Conservation (phyloP, 2,888 invertebrate genomes). For the Dyspetes luteomarginatus region DNA sequence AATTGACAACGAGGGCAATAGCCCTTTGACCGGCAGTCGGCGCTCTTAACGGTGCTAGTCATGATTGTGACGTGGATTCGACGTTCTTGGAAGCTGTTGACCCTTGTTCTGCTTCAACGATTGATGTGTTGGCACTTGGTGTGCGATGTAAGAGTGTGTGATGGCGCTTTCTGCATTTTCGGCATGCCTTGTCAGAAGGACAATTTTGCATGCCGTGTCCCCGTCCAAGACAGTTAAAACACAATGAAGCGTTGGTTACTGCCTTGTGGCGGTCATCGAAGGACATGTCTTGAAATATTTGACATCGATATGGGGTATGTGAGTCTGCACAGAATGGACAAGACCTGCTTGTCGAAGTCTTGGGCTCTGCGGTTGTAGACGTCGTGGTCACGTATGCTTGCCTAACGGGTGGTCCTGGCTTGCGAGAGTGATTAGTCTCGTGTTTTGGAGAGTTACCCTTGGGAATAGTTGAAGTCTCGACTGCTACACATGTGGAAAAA, state of each 20-base stretch:
- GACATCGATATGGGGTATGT: not conserved
- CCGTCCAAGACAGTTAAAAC: conserved; percentile 20
- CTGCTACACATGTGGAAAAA: not conserved
- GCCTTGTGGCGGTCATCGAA: not conserved
- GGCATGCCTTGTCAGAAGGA: not conserved
- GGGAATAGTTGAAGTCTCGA: not conserved
- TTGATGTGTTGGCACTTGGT: not conserved
- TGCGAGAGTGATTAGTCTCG: not conserved
- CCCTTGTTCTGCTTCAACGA: not conserved
- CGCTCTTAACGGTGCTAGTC: not conserved
- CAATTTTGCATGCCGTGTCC: conserved; percentile 6
- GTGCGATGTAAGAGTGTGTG: conserved; percentile 12
- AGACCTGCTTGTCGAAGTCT: not conserved
- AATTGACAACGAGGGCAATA: conserved; percentile 1
- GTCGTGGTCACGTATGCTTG: not conserved
- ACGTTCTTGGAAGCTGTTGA: not conserved
- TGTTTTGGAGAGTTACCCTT: not conserved
- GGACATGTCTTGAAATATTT: not conserved
- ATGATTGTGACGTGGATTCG: not conserved
- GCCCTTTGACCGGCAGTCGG: not conserved
- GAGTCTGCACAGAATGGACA: not conserved
- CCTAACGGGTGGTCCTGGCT: not conserved
- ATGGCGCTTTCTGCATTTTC: conserved; percentile 10
- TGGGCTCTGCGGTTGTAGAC: not conserved
- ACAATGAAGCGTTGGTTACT: not conserved